These are phyloP conservation scores for Leptinotarsa defecta DNA, from an alignment of 1,140 invertebrate genomes.

Conservation along the genomic window DNA sequence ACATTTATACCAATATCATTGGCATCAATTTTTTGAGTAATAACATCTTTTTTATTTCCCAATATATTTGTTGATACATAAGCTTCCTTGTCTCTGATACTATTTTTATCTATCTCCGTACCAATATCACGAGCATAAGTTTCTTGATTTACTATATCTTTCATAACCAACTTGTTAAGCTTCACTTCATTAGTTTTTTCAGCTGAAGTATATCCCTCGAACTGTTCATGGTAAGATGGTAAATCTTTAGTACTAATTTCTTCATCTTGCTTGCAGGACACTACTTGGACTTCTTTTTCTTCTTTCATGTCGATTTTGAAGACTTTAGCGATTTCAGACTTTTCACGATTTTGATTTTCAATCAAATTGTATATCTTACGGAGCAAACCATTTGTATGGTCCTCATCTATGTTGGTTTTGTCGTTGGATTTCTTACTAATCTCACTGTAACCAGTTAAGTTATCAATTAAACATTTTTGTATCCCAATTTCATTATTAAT, in stretches of 20 bases:
- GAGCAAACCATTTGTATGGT: background rate
- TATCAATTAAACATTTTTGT: too few relatives aligned
- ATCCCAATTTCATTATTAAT: too few relatives aligned
- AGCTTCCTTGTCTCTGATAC: background rate
- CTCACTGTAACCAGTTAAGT: too few relatives aligned
- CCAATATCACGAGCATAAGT: background rate
- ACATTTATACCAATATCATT: background rate
- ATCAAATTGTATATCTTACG: conserved; percentile 1
- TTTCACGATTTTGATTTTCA: conserved; percentile 4
- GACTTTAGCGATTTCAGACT: background rate
- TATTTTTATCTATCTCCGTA: background rate
- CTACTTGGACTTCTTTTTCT: background rate
- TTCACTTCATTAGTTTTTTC: background rate
- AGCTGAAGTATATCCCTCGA: background rate
- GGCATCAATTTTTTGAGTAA: background rate
- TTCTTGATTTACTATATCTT: background rate
- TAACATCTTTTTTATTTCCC: background rate
- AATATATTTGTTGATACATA: background rate
- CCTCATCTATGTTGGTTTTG: background rate
- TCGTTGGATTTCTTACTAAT: background rate
- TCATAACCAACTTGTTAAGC: background rate
- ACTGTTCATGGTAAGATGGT: background rate
- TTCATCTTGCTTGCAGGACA: conserved; percentile 4
- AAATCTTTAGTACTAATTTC: background rate
- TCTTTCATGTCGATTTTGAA: background rate